Base-by-base conservation (phyloP, 1,140 invertebrate genomes). In the Manduca sexta region DNA sequence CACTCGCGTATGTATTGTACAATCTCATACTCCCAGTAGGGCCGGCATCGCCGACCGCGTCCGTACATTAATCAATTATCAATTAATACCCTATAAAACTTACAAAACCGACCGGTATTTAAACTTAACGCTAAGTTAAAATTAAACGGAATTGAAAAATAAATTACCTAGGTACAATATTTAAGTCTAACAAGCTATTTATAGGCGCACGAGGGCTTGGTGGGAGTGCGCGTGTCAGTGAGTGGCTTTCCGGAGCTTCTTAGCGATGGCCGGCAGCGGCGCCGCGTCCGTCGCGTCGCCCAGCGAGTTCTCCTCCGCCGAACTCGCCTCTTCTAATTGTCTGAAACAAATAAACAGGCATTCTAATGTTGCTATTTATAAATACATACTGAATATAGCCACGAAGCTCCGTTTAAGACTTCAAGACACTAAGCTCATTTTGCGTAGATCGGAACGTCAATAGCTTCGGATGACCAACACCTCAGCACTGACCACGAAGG, bases 121-220 rank as follows among this genome's bases (percentile, higher is more conserved):
- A 77, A 80, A 82, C 84, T 87, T 87, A 86, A 74, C 45, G 51
- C 84, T 86, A 86, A 80, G 64, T 86, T 85, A 86, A 86, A 84
- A 86, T 87, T 86, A 86, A 86, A 80, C 85, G 84, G 84, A 87
- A 87, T 86, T 86, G 75, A 84, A 86, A 85, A 87, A 87, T 87
- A 87, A 87, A 87, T 87, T 87, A 87, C 76, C 86, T 87, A 87
- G 86, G 84, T 87, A 87, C 86, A 87, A 85, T 86, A 77, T 85
- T 84, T 85, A 76, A 82, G 74, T 81, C 77, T 85, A 84, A 60
- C 71, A 74, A 81, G 75, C 69, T 84, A 81, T 77, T 74, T 79
- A 82, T 80, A 80, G 64, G 69, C 71, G 76, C 73, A 65, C 71
- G 73, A 58, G 76, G 71, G 64, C 52, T 66, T 65, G 71, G 74